Evolutionary conservation across 2,797 vertebrate genomes (phyloP), one percentile per base, ranked within the genome.

Genomic region (Phrynocephalus guinanensis): DNA sequence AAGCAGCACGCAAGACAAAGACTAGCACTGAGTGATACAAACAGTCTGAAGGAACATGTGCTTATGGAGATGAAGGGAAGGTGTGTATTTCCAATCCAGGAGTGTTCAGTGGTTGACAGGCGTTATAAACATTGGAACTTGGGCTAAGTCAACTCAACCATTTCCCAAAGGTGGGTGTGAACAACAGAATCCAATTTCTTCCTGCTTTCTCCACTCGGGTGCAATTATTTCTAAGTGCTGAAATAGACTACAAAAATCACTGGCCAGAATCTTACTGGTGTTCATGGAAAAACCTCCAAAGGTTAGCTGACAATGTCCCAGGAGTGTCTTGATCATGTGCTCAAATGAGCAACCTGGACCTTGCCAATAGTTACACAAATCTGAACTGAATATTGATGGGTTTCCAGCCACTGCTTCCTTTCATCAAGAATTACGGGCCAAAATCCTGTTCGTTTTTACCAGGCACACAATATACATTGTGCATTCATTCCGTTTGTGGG

Each of bases 221-320:
- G 30, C 78, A 81, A 38, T 81, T 28, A 30, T 79, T 85, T 80
- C 81, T 80, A 81, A 85, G 83, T 44, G 71, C 78, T 85, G 71
- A 75, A 38, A 75, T 44, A 66, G 67, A 71, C 30, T 79, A 28
- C 33, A 67, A 75, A 44, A 80, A 68, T 67, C 44, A 79, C 20
- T 79, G 33, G 5, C n/a, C 20, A 52, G 52, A 24, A 11, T 26
- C 44, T 28, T 83, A 48, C n/a, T 83, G n/a, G n/a, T 63, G 30
- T 63, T 79, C 78, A 79, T 20, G n/a, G 4, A 63, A 20, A 63
- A 63, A 20, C 20, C 20, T 63, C 60, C 60, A 63, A 63, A 63
- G 5, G 13, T 16, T 63, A 63, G 20, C 60, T 63, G 60, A 63
- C 60, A 18, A 63, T 20, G 4, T 63, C 15, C 18, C 60, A 63